A percentile compares a stretch with the other conserved stretches of the same genome.
Conservation (phyloP, 1,140 invertebrate genomes). For the Papilio dardanus region DNA sequence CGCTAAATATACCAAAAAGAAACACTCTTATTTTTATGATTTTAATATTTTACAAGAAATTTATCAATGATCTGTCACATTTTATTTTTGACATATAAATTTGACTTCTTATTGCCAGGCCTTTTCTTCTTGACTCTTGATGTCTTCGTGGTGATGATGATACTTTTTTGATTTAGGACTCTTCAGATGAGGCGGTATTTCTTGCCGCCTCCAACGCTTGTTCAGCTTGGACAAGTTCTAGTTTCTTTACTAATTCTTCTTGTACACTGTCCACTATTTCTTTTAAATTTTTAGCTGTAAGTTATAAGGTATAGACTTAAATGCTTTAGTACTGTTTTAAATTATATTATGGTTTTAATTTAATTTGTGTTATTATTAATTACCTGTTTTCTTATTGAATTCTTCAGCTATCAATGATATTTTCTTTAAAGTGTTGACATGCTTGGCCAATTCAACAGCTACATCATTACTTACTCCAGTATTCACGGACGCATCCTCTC, state of each 20-base stretch:
- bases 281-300: constrained; percentile 75
- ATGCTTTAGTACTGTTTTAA: neutral
- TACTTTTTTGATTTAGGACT: constrained; percentile 42
- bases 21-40: constrained; percentile 42
- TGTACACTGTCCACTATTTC: constrained; percentile 78
- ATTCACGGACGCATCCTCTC: constrained; percentile 63
- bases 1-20: constrained; percentile 30
- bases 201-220: constrained; percentile 42
- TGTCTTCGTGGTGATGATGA: constrained; percentile 21
- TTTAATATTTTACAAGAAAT: constrained; percentile 45
- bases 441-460: constrained; percentile 64
- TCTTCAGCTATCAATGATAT: constrained; percentile 76
- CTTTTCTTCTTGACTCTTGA: constrained; percentile 32
- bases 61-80: constrained; percentile 38
- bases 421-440: constrained; percentile 67
- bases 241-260: constrained; percentile 72
- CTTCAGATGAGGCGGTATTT: constrained; percentile 39
- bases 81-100: constrained; percentile 42
- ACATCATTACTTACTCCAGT: constrained; percentile 63
- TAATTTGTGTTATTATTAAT: neutral
- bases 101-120: constrained; percentile 38
- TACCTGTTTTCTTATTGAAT: constrained; percentile 76
- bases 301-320: neutral
- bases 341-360: neutral
- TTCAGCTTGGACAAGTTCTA: constrained; percentile 69